Percentiles rank a stretch among this genome's conserved stretches.
phyloP scores from a whole-genome alignment of 2,113 vertebrate genomes.

The Elgaria multicarinata region DNA sequence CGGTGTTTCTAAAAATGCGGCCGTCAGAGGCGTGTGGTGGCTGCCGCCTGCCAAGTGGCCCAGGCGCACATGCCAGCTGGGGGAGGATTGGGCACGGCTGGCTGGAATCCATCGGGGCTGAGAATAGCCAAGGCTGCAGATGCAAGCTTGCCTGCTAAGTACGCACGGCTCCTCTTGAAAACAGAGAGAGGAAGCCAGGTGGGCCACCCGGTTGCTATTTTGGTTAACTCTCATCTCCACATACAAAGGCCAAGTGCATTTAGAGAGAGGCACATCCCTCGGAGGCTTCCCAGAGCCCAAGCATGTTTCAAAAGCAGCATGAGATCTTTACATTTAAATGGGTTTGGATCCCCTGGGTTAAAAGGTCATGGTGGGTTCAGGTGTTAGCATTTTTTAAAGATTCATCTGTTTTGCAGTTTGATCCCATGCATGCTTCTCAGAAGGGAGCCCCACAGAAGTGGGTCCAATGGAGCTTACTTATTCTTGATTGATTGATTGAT shows the following conservation, averaged over 20 bases:
- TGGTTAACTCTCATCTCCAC: neutral
- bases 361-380: neutral
- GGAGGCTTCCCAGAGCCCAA: neutral
- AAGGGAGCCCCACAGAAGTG: neutral
- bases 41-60: slow-evolving; percentile 67
- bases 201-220: neutral
- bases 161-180: slow-evolving; percentile 33
- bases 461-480: no score
- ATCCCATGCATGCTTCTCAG: neutral
- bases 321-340: neutral
- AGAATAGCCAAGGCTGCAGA: slow-evolving; percentile 68
- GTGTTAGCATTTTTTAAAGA: neutral
- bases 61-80: slow-evolving; percentile 36
- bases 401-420: neutral
- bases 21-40: slow-evolving; percentile 60
- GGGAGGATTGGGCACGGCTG: slow-evolving; percentile 46
- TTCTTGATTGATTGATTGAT: no score
- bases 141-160: slow-evolving; percentile 58
- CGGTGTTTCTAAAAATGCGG: slow-evolving; percentile 71
- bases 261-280: neutral
- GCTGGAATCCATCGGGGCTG: slow-evolving; percentile 68
- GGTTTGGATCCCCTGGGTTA: neutral
- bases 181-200: neutral
- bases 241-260: neutral
- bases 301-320: neutral